phyloP scores from a whole-genome alignment of 1,140 invertebrate genomes.

The Drosophila teissieri region DNA sequence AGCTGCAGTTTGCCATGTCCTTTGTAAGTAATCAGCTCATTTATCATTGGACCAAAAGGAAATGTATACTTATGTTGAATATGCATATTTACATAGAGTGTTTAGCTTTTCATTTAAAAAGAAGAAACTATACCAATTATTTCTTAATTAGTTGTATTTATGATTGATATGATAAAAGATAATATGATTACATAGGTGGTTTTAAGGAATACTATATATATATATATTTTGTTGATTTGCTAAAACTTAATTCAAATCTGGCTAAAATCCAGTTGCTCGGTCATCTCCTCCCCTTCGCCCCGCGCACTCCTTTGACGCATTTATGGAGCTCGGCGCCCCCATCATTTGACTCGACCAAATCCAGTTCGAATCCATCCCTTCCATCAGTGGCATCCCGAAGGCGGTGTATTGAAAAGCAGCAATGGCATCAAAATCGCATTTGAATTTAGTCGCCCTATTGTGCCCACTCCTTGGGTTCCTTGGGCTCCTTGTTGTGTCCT shows the following conservation, averaged over 20 bases:
- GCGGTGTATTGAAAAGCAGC: constrained; percentile 73
- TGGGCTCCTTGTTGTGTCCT: not conserved
- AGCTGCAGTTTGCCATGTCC: not conserved
- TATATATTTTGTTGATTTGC: too few relatives aligned
- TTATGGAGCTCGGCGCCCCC: constrained; percentile 25
- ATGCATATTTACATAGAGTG: too few relatives aligned
- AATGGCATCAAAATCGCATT: constrained; percentile 83
- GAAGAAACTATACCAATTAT: too few relatives aligned
- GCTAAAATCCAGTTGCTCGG: not conserved
- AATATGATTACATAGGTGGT: too few relatives aligned
- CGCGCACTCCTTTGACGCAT: constrained; percentile 50
- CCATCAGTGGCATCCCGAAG: constrained; percentile 28
- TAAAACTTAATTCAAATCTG: not conserved
- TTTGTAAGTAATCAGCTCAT: not conserved
- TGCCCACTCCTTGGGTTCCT: not conserved
- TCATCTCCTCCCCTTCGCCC: constrained; percentile 12
- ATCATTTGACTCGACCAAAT: constrained; percentile 16
- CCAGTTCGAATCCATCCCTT: constrained; percentile 22
- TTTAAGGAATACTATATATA: too few relatives aligned
- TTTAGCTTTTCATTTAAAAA: too few relatives aligned
- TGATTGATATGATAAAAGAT: too few relatives aligned
- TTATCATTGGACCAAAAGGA: not conserved
- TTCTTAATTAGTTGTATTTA: too few relatives aligned
- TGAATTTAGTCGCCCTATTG: constrained; percentile 71
- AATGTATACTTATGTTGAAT: not conserved